A percentile compares a stretch with the other conserved stretches of the same genome.
phyloP scores from a whole-genome alignment of 2,888 invertebrate genomes.

The Lepeophtheirus nordmannii region DNA sequence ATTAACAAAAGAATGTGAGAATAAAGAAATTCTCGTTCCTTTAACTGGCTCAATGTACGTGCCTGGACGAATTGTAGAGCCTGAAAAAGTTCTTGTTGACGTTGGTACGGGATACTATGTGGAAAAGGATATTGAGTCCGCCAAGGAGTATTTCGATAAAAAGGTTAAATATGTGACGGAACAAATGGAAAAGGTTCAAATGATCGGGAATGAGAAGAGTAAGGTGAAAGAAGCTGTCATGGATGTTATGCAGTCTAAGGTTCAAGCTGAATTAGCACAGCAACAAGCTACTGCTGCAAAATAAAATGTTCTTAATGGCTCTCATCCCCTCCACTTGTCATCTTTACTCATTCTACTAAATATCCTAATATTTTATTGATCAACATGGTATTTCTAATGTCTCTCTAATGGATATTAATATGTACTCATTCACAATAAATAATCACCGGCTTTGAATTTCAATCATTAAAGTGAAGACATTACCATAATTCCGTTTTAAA shows the following conservation, averaged over 20 bases:
- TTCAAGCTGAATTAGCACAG: slow-evolving; percentile 40
- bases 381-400: no score
- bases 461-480: no score
- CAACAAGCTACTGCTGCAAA: background rate
- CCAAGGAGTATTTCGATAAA: slow-evolving; percentile 8
- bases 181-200: slow-evolving; percentile 85
- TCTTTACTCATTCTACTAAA: no score
- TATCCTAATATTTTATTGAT: no score
- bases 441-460: no score
- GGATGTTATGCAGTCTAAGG: slow-evolving; percentile 58
- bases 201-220: slow-evolving; percentile 62
- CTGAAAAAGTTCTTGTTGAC: slow-evolving; percentile 75
- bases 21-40: slow-evolving; percentile 76
- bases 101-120: slow-evolving; percentile 94
- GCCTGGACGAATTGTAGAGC: slow-evolving; percentile 67
- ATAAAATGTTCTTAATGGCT: background rate
- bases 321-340: no score
- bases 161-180: slow-evolving; percentile 59
- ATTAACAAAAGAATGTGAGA: slow-evolving; percentile 55
- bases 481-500: no score
- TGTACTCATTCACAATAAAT: no score
- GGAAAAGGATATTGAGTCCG: slow-evolving; percentile 53
- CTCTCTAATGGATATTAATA: no score
- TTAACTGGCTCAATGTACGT: slow-evolving; percentile 95
- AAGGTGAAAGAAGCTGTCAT: slow-evolving; percentile 51